Base-by-base conservation (phyloP, 2,888 invertebrate species). In the Conistra vaccinii region DNA sequence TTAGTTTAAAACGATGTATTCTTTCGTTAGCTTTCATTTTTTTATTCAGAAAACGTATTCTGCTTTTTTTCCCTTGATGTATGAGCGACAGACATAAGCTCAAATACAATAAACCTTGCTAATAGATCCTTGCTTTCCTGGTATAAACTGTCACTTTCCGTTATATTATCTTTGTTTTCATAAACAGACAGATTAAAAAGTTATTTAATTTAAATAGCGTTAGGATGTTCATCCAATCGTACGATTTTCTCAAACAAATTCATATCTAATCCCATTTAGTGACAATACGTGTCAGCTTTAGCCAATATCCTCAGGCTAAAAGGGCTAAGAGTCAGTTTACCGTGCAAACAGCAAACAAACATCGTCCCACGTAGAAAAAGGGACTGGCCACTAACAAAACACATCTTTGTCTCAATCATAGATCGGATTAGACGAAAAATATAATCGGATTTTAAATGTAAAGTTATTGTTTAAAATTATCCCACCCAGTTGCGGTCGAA, bases 371-470 rank as follows among this genome's bases (percentile, higher is more conserved):
- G 86, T 89, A 91, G 92, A 92, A 91, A 93, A 91, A 10, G 73
- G 81, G 87, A 86, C 84, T 83, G 87, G 83, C 85, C 80, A 85
- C 89, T 88, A 91, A 92, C 91, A 90, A 78, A 92, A 91, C 88
- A 86, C 87, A 83, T 87, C 91, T 92, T 92, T 93, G 91, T 92
- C 88, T 88, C 85, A 85, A 87, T 85, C 78, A 82, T 79, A 85
- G 92, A 93, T 90, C 88, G 89, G 90, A 88, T 90, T 90, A 90
- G 88, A 90, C 88, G 89, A 88, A 88, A 78, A 87, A 93, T 89
- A 89, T 95, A 95, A 95, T 94, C 94, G 93, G 93, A 94, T 95
- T 94, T 93, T 90, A 92, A 91, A 91, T 93, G 92, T 94, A 92
- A 93, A 91, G 89, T 90, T 92, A 92, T 94, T 95, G 93, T 94